Evolutionary conservation across 1,140 invertebrate species (phyloP).

Genomic region (Euura lappo): DNA sequence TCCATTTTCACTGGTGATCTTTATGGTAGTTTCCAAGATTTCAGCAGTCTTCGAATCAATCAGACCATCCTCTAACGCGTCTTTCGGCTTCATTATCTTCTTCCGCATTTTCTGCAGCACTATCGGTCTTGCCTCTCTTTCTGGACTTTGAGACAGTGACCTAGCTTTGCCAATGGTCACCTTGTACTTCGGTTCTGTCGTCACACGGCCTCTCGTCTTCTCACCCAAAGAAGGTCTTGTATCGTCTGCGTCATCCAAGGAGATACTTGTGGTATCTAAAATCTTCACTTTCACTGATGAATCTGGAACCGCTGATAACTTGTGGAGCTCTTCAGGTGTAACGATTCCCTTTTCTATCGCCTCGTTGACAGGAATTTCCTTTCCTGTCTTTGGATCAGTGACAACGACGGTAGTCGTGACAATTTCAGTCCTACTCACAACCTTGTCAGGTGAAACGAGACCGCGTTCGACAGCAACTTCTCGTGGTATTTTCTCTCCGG

Average conservation of each 20-base stretch:
- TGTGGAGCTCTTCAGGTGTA: constrained; percentile 45
- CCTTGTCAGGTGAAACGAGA: constrained; percentile 62
- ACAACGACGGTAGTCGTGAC: constrained; percentile 35
- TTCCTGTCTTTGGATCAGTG: constrained; percentile 60
- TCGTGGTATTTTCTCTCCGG: constrained; percentile 76
- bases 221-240: constrained; percentile 61
- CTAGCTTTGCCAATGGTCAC: constrained; percentile 67
- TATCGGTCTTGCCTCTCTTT: constrained; percentile 71
- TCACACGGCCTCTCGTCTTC: constrained; percentile 64
- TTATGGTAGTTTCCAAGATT: constrained; percentile 68
- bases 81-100: constrained; percentile 72
- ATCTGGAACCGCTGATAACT: constrained; percentile 39
- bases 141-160: constrained; percentile 60
- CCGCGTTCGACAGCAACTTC: constrained; percentile 82
- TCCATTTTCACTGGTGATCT: constrained; percentile 64
- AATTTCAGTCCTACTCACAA: constrained; percentile 35
- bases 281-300: constrained; percentile 45
- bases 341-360: constrained; percentile 60
- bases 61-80: constrained; percentile 75
- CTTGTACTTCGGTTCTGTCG: constrained; percentile 73
- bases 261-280: constrained; percentile 31
- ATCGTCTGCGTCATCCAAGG: constrained; percentile 50
- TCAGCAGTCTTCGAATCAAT: constrained; percentile 77
- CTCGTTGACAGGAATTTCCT: constrained; percentile 60
- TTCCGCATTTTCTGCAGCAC: constrained; percentile 81